These are phyloP conservation scores for Ormyrus labotus DNA, from an alignment of 2,888 invertebrate species.

Conservation along the genomic window DNA sequence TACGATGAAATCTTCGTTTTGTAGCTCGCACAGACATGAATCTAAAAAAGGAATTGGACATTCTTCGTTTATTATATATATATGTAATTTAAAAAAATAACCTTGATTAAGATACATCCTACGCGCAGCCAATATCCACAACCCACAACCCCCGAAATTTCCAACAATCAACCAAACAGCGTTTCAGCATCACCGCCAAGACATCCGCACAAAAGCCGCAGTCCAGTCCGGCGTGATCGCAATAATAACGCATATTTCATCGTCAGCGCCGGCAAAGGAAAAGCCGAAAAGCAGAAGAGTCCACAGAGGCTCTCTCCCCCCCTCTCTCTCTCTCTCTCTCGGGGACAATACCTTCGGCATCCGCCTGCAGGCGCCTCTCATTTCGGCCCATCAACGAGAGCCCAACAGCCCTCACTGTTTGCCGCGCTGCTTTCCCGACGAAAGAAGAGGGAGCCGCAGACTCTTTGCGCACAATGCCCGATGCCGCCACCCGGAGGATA, in stretches of 20 bases:
- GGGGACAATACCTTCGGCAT: slow-evolving; percentile 31
- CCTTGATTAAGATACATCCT: too few species aligned
- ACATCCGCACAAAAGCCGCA: too few species aligned
- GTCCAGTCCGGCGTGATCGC: neutral
- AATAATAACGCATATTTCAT: slow-evolving; percentile 10
- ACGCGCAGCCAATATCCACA: too few species aligned
- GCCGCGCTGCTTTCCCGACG: neutral
- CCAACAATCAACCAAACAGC: too few species aligned
- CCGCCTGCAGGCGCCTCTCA: slow-evolving; percentile 48
- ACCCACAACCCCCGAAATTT: too few species aligned
- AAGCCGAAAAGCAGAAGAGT: slow-evolving; percentile 35
- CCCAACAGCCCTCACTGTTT: slow-evolving; percentile 15
- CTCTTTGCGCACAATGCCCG: slow-evolving; percentile 26
- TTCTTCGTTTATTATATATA: too few species aligned
- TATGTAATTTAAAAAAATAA: too few species aligned
- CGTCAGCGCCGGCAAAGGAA: slow-evolving; percentile 20
- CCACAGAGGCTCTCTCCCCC: neutral
- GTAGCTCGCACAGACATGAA: too few species aligned
- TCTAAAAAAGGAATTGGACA: too few species aligned
- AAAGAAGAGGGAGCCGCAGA: neutral
- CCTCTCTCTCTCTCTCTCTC: too few species aligned
- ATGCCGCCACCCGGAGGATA: neutral
- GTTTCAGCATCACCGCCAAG: too few species aligned
- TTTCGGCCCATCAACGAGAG: slow-evolving; percentile 55
- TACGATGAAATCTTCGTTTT: too few species aligned